These are phyloP conservation scores for Chrysina gloriosa DNA, from an alignment of 2,888 invertebrate species.

Conservation along the genomic window DNA sequence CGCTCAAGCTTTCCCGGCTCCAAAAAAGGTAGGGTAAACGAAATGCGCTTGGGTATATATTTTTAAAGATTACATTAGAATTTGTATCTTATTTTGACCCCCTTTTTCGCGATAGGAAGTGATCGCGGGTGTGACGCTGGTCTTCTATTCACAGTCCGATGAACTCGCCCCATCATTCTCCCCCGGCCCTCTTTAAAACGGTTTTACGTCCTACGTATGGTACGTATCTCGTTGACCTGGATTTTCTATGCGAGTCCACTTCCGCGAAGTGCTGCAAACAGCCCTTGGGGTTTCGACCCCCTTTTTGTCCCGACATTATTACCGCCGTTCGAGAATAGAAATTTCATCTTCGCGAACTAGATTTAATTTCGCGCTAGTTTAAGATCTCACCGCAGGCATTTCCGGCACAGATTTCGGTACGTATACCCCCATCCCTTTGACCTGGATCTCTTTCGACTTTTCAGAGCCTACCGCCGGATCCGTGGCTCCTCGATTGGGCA, in stretches of 20 bases:
- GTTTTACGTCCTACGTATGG: background rate
- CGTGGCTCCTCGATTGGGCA: constrained; percentile 73
- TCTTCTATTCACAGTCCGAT: background rate
- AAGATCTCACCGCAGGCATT: constrained; percentile 24
- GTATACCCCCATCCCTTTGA: constrained; percentile 21
- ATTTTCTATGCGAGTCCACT: background rate
- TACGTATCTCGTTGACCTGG: background rate
- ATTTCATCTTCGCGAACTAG: too few species aligned
- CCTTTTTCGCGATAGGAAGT: too few species aligned
- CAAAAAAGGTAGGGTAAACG: constrained; percentile 71
- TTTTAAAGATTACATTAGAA: too few species aligned
- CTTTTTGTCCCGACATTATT: too few species aligned
- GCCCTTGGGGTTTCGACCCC: too few species aligned
- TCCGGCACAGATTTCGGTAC: constrained; percentile 24
- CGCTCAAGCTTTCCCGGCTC: constrained; percentile 70
- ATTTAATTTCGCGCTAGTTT: background rate
- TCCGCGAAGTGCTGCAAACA: background rate
- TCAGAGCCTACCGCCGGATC: constrained; percentile 78
- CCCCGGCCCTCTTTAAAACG: background rate
- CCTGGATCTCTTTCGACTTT: too few species aligned
- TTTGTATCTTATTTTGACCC: too few species aligned
- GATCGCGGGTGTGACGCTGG: too few species aligned
- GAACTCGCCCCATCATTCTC: background rate
- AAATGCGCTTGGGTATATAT: constrained; percentile 38
- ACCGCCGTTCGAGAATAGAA: too few species aligned